Evolutionary conservation across 2,888 invertebrate species (phyloP), one percentile per base, ranked within the genome.

Genomic region (Tiliacea citrago): DNA sequence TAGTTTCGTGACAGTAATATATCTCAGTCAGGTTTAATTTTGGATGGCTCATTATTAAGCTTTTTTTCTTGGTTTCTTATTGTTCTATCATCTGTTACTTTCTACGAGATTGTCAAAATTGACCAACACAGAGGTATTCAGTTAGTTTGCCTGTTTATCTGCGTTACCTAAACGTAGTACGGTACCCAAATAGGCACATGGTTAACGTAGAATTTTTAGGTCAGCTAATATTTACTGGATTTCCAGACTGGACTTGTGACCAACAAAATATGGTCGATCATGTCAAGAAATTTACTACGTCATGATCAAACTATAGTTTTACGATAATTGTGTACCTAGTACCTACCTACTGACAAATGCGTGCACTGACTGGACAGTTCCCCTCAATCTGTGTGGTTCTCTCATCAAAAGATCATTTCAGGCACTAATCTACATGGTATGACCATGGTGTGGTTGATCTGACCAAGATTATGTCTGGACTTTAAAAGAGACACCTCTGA

Each of bases 1-100:
- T 77, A 81, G 85, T 84, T 80, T 77, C 89, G 89, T 91, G 90
- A 89, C 89, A 89, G 87, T 85, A 89, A 90, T 89, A 86, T 85
- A 90, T 89, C 81, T 85, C 75, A 81, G 75, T 76, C 74, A 66
- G 68, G 35, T 87, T 69, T 83, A 86, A 86, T 83, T 84, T 82
- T 24, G 67, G 68, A 55, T 60, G 74, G 72, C 73, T 82, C 58
- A 74, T 85, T 82, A 81, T 83, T 72, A 68, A 57, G 45, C 63
- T 70, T 84, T 75, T 75, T 83, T 83, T 72, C 53, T 69, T 49
- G 61, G 63, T 63, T 49, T 77, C 24, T 75, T 75, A 68, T 84
- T 77, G 62, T 79, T 73, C 53, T 70, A 58, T 57, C 61, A 63
- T 74, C 2, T 68, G 53, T 9, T 18, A 79, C 82, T 86, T 86